Conservation (phyloP, 1,140 invertebrate genomes). For the Mactra quadrangularis region DNA sequence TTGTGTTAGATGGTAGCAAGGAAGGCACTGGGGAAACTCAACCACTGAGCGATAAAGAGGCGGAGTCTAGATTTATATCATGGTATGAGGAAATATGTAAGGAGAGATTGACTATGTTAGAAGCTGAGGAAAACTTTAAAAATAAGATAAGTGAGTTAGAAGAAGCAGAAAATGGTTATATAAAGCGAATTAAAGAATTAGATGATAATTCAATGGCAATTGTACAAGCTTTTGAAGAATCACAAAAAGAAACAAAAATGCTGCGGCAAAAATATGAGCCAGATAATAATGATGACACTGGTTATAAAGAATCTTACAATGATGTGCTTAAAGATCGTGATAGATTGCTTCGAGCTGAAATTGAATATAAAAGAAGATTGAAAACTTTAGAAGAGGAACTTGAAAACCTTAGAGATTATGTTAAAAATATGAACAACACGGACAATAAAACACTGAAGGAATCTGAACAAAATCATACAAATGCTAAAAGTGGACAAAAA, state of each 20-base stretch:
- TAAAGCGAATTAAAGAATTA: slow-evolving; percentile 24
- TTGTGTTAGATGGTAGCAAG: no score
- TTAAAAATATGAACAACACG: not conserved
- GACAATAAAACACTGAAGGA: not conserved
- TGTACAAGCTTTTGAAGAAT: slow-evolving; percentile 1
- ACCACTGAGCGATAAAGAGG: slow-evolving; percentile 29
- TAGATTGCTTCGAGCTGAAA: not conserved
- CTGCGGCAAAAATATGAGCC: slow-evolving; percentile 42
- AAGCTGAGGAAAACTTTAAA: slow-evolving; percentile 20
- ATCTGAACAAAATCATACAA: not conserved
- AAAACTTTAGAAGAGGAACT: slow-evolving; percentile 15
- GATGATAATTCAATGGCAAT: slow-evolving; percentile 9
- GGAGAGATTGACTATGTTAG: slow-evolving; percentile 15
- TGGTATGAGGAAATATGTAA: slow-evolving; percentile 44
- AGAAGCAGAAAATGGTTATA: slow-evolving; percentile 17
- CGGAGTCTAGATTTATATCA: slow-evolving; percentile 38
- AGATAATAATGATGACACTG: not conserved
- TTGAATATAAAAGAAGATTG: not conserved
- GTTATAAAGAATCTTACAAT: slow-evolving; percentile 20
- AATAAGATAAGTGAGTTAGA: slow-evolving; percentile 29
- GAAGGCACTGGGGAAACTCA: not conserved
- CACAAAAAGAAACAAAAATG: slow-evolving; percentile 19
- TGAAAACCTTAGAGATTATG: not conserved
- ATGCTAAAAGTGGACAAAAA: no score
- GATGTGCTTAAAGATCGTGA: not conserved